Evolutionary conservation across 2,888 invertebrate genomes (phyloP), one percentile per base, ranked within the genome.

Genomic region (Apodemia mormo): DNA sequence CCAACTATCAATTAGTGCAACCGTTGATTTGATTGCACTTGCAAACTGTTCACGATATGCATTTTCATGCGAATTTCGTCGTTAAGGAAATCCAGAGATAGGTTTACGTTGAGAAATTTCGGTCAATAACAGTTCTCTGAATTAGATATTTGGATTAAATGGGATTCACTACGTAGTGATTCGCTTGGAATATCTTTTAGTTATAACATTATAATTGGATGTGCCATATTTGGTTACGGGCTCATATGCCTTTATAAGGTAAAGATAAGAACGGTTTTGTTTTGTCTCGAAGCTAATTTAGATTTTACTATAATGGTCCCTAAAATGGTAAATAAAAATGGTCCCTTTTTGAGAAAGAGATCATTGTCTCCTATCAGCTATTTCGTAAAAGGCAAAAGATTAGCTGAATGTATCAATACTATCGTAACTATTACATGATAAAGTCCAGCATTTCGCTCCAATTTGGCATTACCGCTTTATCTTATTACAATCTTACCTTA

Each of bases 1-100:
- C 71, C 75, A 75, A 73, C 78, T 78, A 81, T 81, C 81, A 82
- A 81, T 81, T 80, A 78, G 76, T 73, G 75, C 49, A 68, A 33
- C 49, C 68, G 37, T 52, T 75, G 78, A 78, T 80, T 79, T 78
- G 79, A 81, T 81, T 80, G 78, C 76, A 72, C 72, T 75, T 73
- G 73, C 72, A 68, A 74, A 75, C 74, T 75, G 75, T 76, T 76
- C 76, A 72, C 68, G 75, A 71, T 72, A 75, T 78, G 78, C 77
- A 78, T 79, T 79, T 78, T 76, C 78, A 79, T 78, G 75, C 71
- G 70, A 72, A 37, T 67, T 70, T 61, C 69, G 67, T 76, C 73
- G 75, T 76, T 76, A 75, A 71, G 72, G 65, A 66, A 52, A 68
- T 37, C 45, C 58, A 66, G 68, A 54, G 65, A 70, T 67, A 61